These are phyloP conservation scores for Pandemis cinnamomeana DNA, from an alignment of 2,888 invertebrate genomes.

Conservation along the genomic window DNA sequence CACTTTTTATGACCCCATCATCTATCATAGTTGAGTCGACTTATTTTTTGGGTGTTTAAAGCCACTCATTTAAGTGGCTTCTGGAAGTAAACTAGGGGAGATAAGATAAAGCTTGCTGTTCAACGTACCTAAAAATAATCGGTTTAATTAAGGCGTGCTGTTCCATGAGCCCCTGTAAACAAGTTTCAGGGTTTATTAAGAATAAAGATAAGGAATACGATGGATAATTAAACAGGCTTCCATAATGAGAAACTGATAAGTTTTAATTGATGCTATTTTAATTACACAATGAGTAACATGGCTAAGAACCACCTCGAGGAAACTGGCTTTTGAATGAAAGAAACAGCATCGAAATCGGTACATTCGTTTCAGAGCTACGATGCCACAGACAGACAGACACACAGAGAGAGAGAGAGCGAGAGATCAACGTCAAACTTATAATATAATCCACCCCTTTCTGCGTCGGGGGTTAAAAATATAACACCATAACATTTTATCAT, in stretches of 20 bases:
- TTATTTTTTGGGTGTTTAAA: conserved; percentile 49
- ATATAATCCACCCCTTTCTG: no score
- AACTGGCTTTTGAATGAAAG: no score
- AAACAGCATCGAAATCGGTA: no score
- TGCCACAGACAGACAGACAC: no score
- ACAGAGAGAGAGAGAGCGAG: no score
- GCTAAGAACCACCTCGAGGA: no score
- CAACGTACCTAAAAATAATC: conserved; percentile 56
- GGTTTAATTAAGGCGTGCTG: conserved; percentile 55
- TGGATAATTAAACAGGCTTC: conserved; percentile 8
- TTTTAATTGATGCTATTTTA: background rate
- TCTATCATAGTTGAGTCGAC: conserved; percentile 49
- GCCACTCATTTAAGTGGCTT: conserved; percentile 58
- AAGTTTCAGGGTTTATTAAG: conserved; percentile 37
- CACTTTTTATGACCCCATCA: conserved; percentile 44
- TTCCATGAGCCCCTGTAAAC: conserved; percentile 26
- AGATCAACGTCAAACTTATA: no score
- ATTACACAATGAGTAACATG: background rate
- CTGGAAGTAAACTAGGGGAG: conserved; percentile 66
- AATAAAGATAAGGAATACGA: conserved; percentile 25
- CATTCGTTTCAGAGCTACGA: no score
- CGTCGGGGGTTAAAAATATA: no score
- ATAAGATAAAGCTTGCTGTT: conserved; percentile 61
- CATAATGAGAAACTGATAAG: conserved; percentile 10
- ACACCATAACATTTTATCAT: no score